Evolutionary conservation across 2,888 invertebrate species (phyloP).

Genomic region (Pristionchus japonicus): DNA sequence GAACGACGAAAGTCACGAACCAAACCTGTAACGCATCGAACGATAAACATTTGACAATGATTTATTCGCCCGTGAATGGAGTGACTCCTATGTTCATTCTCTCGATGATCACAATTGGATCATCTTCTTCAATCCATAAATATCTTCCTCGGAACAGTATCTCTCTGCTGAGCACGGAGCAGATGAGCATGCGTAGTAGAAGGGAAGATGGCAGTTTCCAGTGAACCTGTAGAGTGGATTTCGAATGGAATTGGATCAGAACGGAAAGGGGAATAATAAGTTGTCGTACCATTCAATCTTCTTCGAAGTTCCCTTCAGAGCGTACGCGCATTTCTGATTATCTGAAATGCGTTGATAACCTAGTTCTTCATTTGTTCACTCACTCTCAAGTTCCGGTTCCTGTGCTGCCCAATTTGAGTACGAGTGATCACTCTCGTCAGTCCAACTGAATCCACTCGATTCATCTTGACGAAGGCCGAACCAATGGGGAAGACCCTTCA

Average conservation of each 20-base stretch:
- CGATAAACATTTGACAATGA: conserved; percentile 30
- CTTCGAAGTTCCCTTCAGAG: conserved; percentile 27
- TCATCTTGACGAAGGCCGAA: background rate
- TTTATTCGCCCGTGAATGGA: background rate
- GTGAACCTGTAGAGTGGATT: background rate
- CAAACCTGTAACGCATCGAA: background rate
- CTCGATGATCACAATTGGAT: background rate
- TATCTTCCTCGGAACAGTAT: conserved; percentile 3
- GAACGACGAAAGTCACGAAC: background rate
- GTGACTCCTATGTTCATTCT: background rate
- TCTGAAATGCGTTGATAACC: background rate
- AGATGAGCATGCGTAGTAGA: background rate
- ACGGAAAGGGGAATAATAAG: no score
- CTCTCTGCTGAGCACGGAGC: conserved; percentile 17
- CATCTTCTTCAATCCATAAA: conserved; percentile 1
- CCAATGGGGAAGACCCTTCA: conserved; percentile 33
- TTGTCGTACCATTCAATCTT: conserved; percentile 21
- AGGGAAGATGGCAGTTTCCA: conserved; percentile 12
- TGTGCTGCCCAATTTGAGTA: conserved; percentile 12
- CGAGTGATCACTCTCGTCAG: background rate
- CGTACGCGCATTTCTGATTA: conserved; percentile 12
- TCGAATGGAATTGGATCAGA: background rate
- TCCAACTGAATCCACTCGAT: background rate
- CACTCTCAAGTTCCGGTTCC: background rate
- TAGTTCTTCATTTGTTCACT: background rate